These are phyloP conservation scores for Andricus curvator DNA, from an alignment of 2,888 invertebrate species.

Conservation along the genomic window DNA sequence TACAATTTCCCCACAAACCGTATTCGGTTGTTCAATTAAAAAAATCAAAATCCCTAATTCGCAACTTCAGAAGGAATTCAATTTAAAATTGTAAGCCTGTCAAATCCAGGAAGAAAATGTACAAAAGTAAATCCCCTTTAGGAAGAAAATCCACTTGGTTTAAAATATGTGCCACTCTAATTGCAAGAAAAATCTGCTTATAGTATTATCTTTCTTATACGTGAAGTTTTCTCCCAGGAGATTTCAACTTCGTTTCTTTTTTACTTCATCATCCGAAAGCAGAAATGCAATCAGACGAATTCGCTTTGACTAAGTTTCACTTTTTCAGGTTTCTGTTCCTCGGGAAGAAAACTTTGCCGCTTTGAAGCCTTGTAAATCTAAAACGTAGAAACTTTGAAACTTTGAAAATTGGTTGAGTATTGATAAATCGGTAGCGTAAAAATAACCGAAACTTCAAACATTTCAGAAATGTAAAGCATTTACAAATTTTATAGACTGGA, in stretches of 20 bases:
- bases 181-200: slow-evolving; percentile 25
- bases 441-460: too few species aligned
- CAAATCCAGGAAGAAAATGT: too few species aligned
- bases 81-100: too few species aligned
- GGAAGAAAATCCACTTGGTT: background rate
- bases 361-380: too few species aligned
- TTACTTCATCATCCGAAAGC: background rate
- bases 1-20: too few species aligned
- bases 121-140: too few species aligned
- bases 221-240: slow-evolving; percentile 10
- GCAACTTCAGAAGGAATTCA: too few species aligned
- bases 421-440: background rate
- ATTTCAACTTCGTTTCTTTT: background rate
- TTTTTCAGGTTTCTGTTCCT: slow-evolving; percentile 6
- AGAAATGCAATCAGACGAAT: background rate
- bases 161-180: slow-evolving; percentile 8
- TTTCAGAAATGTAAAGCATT: too few species aligned
- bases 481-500: too few species aligned
- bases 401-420: too few species aligned
- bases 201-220: background rate
- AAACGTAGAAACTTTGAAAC: slow-evolving; percentile 1
- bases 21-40: too few species aligned
- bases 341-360: background rate
- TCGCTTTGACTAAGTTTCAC: slow-evolving; percentile 10
- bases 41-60: too few species aligned